phyloP scores from a whole-genome alignment of 2,888 invertebrate species.

The Pyrgus malvae region DNA sequence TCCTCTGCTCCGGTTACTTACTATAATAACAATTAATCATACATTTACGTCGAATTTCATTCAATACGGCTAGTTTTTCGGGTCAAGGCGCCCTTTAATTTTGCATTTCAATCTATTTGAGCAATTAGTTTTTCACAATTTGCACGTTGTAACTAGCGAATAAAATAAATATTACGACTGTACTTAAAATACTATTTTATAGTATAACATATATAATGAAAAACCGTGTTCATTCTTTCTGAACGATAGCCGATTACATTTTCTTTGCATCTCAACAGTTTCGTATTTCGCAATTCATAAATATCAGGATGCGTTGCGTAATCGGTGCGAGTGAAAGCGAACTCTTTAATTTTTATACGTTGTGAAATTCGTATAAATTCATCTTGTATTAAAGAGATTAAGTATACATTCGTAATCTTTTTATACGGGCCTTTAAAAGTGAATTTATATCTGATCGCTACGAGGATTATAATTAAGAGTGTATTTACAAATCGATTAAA shows the following conservation, averaged over 20 bases:
- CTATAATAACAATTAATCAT: conserved; percentile 16
- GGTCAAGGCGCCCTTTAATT: conserved; percentile 9
- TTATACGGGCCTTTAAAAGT: neutral
- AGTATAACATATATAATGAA: neutral
- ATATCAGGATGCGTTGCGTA: conserved; percentile 19
- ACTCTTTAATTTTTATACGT: conserved; percentile 20
- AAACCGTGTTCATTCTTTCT: conserved; percentile 7
- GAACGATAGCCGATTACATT: conserved; percentile 10
- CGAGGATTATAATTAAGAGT: no score
- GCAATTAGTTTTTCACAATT: neutral
- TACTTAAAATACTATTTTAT: neutral
- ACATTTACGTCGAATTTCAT: conserved; percentile 2
- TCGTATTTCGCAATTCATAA: conserved; percentile 17
- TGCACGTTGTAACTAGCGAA: neutral
- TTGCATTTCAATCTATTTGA: neutral
- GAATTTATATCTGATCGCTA: no score
- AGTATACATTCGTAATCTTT: neutral
- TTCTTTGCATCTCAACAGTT: conserved; percentile 13
- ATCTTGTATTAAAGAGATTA: neutral
- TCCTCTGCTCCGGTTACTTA: conserved; percentile 17
- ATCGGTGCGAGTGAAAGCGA: conserved; percentile 15
- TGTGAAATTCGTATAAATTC: conserved; percentile 9
- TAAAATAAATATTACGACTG: neutral
- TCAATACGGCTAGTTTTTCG: conserved; percentile 3
- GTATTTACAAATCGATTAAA: neutral